Conservation (phyloP, 2,113 vertebrate species). For the Myrmophylax atrothorax region DNA sequence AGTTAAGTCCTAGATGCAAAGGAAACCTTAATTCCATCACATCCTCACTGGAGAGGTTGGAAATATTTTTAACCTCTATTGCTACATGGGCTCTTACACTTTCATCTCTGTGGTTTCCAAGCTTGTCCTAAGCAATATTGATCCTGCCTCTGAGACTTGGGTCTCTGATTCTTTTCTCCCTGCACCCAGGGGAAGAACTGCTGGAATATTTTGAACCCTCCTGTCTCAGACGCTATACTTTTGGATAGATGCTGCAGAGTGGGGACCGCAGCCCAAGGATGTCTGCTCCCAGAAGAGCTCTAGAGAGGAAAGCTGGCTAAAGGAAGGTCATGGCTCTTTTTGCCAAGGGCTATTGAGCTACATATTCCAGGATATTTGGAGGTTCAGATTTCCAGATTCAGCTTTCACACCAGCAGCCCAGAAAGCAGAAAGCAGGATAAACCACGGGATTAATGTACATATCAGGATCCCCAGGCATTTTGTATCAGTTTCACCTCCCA, state of each 20-base stretch:
- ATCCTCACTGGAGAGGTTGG: not conserved
- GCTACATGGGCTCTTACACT: not conserved
- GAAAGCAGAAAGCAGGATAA: not conserved
- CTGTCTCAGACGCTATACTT: not conserved
- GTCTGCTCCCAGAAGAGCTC: not conserved
- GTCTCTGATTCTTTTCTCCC: not conserved
- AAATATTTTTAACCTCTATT: not conserved
- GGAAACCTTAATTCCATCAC: not conserved
- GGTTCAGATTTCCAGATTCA: not conserved
- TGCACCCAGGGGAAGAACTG: not conserved
- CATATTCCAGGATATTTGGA: not conserved
- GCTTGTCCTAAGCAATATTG: not conserved
- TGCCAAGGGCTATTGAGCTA: not conserved
- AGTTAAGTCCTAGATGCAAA: not conserved
- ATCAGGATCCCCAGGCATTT: not conserved
- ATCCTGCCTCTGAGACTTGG: not conserved
- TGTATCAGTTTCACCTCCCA: not conserved
- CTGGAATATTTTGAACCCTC: not conserved
- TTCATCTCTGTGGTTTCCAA: not conserved
- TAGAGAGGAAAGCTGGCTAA: not conserved
- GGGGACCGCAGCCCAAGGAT: not conserved
- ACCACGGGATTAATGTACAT: not conserved
- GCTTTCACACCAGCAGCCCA: not conserved
- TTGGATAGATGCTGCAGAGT: not conserved
- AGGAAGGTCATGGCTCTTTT: not conserved